Evolutionary conservation across 2,888 invertebrate species (phyloP).

Genomic region (Podabrus alpinus): DNA sequence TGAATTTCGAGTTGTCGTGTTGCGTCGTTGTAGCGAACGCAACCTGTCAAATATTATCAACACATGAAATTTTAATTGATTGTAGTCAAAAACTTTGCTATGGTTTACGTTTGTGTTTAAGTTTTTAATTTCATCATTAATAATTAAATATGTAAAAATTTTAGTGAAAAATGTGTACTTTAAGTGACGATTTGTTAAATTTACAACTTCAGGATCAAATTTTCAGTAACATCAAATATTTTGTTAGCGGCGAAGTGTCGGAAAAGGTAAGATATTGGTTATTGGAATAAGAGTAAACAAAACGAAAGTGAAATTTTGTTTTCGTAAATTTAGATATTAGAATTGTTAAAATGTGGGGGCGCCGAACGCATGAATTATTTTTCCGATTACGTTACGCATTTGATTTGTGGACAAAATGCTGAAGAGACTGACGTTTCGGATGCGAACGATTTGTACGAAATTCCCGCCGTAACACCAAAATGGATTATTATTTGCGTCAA

Average conservation of each 20-base stretch:
- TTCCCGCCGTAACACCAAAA: slow-evolving; percentile 84
- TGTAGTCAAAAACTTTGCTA: not conserved
- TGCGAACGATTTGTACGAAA: slow-evolving; percentile 91
- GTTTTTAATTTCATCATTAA: not conserved
- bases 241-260: slow-evolving; percentile 77
- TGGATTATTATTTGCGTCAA: slow-evolving; percentile 79
- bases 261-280: slow-evolving; percentile 62
- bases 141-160: not conserved
- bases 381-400: slow-evolving; percentile 90
- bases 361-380: slow-evolving; percentile 87
- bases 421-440: slow-evolving; percentile 86
- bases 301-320: slow-evolving; percentile 7
- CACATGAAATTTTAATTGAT: not conserved
- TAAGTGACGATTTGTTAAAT: slow-evolving; percentile 54
- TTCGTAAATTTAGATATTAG: slow-evolving; percentile 67
- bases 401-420: slow-evolving; percentile 85
- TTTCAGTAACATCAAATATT: slow-evolving; percentile 84
- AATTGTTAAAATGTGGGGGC: slow-evolving; percentile 81
- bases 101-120: not conserved
- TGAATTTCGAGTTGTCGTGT: not conserved
- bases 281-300: not conserved
- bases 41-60: not conserved
- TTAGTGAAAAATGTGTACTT: slow-evolving; percentile 51
- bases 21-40: not conserved
- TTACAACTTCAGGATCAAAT: slow-evolving; percentile 62